Conservation (phyloP, 2,797 vertebrate genomes). For the Atherinosoma microstoma region DNA sequence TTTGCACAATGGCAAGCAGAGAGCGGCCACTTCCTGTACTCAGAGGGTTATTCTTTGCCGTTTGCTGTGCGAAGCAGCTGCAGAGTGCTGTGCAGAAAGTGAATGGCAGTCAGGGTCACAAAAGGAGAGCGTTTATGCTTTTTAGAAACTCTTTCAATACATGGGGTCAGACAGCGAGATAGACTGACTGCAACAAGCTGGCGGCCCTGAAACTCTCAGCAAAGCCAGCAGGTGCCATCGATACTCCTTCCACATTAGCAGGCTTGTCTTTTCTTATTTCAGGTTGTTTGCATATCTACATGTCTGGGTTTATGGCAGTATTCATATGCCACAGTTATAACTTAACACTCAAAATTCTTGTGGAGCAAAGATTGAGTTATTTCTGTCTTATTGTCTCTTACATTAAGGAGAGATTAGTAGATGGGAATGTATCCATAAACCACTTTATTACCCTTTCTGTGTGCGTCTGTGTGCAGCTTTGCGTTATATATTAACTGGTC, state of each 20-base stretch:
- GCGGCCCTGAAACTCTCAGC: neutral
- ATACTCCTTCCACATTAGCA: neutral
- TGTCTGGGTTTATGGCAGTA: neutral
- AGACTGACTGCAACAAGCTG: conserved; percentile 51
- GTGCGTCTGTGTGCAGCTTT: neutral
- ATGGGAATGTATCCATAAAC: neutral
- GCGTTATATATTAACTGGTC: conserved; percentile 60
- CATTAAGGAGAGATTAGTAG: neutral
- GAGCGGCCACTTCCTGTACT: conserved; percentile 60
- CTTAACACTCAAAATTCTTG: neutral
- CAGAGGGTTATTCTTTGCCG: conserved; percentile 32
- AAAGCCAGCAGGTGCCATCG: neutral
- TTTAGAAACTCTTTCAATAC: conserved; percentile 59
- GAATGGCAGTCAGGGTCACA: conserved; percentile 67
- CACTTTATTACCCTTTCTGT: conserved; percentile 20
- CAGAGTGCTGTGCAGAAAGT: conserved; percentile 46
- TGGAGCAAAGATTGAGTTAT: neutral
- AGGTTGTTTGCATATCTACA: neutral
- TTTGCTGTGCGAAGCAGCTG: conserved; percentile 66
- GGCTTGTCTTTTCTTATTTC: neutral
- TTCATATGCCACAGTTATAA: neutral
- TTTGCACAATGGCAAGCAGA: conserved; percentile 61
- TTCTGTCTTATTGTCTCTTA: conserved; percentile 12
- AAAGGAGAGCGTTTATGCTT: conserved; percentile 55
- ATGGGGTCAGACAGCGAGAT: conserved; percentile 35